Conservation (phyloP, 2,797 vertebrate genomes). For the Chloroceryle inda region DNA sequence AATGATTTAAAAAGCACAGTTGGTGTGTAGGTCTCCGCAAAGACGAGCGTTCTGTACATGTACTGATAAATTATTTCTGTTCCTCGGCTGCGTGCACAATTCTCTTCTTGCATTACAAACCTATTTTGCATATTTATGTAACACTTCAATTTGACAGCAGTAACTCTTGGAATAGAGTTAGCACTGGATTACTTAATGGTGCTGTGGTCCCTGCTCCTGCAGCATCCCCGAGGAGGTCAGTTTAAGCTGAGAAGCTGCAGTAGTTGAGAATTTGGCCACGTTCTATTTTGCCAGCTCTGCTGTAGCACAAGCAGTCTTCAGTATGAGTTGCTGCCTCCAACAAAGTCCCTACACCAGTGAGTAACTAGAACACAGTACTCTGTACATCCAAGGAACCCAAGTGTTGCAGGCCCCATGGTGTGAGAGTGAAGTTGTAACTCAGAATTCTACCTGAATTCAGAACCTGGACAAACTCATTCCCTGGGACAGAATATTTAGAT, state of each 20-base stretch:
- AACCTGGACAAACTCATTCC: neutral
- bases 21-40: neutral
- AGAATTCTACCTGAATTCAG: neutral
- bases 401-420: neutral
- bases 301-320: neutral
- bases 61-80: neutral
- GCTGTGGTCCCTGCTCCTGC: neutral
- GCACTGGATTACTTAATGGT: neutral
- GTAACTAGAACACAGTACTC: neutral
- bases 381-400: neutral
- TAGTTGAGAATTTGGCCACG: neutral
- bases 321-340: neutral
- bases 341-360: neutral
- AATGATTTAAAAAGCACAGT: neutral
- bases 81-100: neutral
- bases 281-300: neutral
- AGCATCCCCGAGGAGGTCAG: neutral
- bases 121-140: neutral
- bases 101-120: neutral
- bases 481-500: neutral
- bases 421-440: neutral
- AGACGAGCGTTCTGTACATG: neutral
- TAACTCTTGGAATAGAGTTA: neutral
- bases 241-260: neutral
- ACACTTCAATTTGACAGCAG: neutral